Percentiles rank a stretch among this genome's conserved stretches.
phyloP scores from a whole-genome alignment of 30 jellyfish, hydroid and myxozoan genomes.

The Aurelia sp. region DNA sequence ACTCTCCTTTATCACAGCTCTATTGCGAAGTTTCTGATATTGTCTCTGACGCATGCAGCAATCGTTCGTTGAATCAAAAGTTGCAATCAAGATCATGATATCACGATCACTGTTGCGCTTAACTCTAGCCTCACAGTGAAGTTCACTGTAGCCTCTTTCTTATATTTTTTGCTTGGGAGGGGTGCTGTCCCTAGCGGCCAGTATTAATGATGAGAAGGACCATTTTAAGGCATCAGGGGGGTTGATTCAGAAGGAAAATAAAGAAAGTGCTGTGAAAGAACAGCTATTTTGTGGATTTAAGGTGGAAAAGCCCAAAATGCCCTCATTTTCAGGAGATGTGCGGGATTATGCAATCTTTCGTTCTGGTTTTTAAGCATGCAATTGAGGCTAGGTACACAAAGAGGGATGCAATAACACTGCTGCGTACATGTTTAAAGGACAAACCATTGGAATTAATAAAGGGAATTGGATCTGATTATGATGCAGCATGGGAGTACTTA shows the following conservation, averaged over 20 bases:
- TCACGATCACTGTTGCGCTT: no score
- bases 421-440: conserved; percentile 54
- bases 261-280: conserved; percentile 17
- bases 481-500: conserved; percentile 71
- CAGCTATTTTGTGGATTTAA: conserved; percentile 52
- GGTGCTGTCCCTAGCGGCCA: no score
- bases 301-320: conserved; percentile 62
- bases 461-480: conserved; percentile 64
- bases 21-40: no score
- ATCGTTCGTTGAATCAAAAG: no score
- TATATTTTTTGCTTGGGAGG: no score
- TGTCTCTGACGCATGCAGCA: no score
- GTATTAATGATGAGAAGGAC: neutral
- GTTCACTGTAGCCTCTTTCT: no score
- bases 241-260: neutral
- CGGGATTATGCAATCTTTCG: conserved; percentile 62
- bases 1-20: no score
- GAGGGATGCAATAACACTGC: conserved; percentile 57
- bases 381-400: conserved; percentile 55
- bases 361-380: conserved; percentile 67
- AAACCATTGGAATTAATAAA: conserved; percentile 68
- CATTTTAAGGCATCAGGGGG: conserved; percentile 17
- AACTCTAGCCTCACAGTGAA: no score
- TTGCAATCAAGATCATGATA: no score
- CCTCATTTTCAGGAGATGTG: conserved; percentile 65